These are phyloP conservation scores for Lepidochitona cinerea DNA, from an alignment of 2,888 invertebrate genomes.

Conservation along the genomic window DNA sequence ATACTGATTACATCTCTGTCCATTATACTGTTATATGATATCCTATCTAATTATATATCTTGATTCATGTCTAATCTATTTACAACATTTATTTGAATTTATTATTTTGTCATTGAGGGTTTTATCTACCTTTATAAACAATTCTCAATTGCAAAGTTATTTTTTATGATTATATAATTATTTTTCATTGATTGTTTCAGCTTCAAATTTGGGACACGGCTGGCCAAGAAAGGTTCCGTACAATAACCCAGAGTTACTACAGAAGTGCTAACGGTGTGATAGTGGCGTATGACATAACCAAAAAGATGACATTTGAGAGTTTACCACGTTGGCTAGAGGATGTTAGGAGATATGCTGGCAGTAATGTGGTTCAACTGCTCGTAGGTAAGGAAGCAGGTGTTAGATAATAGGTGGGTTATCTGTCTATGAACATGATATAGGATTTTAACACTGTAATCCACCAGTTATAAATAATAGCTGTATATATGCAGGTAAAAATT, in stretches of 20 bases:
- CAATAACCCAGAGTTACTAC: conserved; percentile 97
- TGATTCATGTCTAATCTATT: too few relatives aligned
- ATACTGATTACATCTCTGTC: too few relatives aligned
- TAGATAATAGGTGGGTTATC: neutral
- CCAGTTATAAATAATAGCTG: neutral
- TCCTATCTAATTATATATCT: too few relatives aligned
- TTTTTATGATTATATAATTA: too few relatives aligned
- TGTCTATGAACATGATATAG: neutral
- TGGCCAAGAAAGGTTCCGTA: conserved; percentile 95
- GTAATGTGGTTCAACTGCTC: conserved; percentile 89
- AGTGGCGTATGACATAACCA: conserved; percentile 97
- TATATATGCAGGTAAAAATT: too few relatives aligned
- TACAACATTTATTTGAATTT: too few relatives aligned
- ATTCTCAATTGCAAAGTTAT: too few relatives aligned
- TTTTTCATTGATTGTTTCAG: conserved; percentile 74
- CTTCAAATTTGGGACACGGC: conserved; percentile 98
- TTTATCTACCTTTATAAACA: too few relatives aligned
- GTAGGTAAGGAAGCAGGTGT: conserved; percentile 83
- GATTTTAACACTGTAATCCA: neutral
- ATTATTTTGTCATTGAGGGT: too few relatives aligned
- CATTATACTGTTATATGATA: too few relatives aligned
- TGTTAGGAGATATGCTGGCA: conserved; percentile 92
- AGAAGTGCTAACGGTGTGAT: conserved; percentile 97
- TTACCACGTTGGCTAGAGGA: conserved; percentile 97
- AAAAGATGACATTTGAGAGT: conserved; percentile 90